phyloP scores from a whole-genome alignment of 2,113 vertebrate species.

The Suncus etruscus region DNA sequence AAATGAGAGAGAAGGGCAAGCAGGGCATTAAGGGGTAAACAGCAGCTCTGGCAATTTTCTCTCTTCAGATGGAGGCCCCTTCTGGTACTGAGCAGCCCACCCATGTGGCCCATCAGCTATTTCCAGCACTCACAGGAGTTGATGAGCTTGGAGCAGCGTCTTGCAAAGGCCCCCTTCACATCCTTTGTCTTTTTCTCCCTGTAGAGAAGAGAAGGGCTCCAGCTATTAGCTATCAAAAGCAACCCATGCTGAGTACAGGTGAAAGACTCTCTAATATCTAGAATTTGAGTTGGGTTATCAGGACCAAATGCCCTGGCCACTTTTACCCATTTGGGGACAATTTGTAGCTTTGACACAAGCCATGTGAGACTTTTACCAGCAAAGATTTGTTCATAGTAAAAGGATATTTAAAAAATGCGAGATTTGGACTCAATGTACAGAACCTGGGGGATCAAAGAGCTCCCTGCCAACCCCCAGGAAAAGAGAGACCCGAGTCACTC shows the following conservation, averaged over 20 bases:
- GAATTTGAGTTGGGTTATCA: background rate
- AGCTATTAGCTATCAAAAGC: background rate
- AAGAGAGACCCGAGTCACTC: background rate
- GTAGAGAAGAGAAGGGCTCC: conserved; percentile 6
- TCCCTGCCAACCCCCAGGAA: background rate
- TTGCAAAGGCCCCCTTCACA: conserved; percentile 77
- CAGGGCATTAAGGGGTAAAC: background rate
- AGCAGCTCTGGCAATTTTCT: too few species aligned
- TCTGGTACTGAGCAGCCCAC: background rate
- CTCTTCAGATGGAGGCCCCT: background rate
- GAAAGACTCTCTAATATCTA: background rate
- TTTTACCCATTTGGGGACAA: too few species aligned
- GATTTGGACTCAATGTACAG: background rate
- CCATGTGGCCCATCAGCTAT: background rate
- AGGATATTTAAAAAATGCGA: background rate
- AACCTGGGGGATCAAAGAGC: background rate
- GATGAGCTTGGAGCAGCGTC: conserved; percentile 87
- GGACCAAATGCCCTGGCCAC: background rate
- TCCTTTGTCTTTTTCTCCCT: conserved; percentile 87
- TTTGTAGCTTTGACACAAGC: background rate
- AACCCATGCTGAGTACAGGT: background rate
- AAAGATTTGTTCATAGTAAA: background rate
- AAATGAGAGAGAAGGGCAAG: background rate
- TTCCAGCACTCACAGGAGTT: conserved; percentile 87
- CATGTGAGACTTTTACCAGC: background rate